Evolutionary conservation across 2,113 vertebrate species (phyloP), one percentile per base, ranked within the genome.

Genomic region (Cebus imitator): DNA sequence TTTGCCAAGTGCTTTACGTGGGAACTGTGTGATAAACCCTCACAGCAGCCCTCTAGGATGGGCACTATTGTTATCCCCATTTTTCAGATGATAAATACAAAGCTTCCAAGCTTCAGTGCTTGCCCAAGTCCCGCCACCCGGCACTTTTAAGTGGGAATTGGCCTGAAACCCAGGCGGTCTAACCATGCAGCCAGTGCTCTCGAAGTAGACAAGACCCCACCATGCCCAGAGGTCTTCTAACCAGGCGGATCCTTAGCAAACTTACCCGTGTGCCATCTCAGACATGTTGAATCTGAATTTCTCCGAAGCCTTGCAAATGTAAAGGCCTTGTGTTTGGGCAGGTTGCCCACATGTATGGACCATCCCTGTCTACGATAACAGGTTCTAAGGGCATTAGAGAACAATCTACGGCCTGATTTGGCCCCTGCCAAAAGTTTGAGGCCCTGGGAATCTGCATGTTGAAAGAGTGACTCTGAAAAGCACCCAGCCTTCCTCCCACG

Each of bases 191-290:
- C 30, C 37, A 2, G 0, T 45, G 81, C 32, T 83, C 8, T 61
- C 0, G 2, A 70, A 57, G 40, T 17, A 9, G 21, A 32, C 64
- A 9, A 21, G 14, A n/a, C 9, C 18, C 73, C 14, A 7, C 43
- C 17, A 0, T 8, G 20, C 52, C 87, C 52, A 25, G 27, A 0
- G 0, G 58, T 82, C 13, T 50, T 32, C 23, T 32, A 35, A 35
- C 25, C 1, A 3, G 50, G 78, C 8, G 5, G 25, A 35, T 68
- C n/a, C 6, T 13, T 37, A 43, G 61, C 72, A 76, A 82, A 40
- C 5, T 70, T 50, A 21, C 48, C 1, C 4, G 5, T 1, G 0
- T 55, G 55, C 30, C 21, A 0, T 45, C 64, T 55, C 35, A 30
- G 70, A 43, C 9, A 48, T 35, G 87, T 20, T 50, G 16, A 66